Percentiles rank a stretch among this genome's conserved stretches.
Evolutionary conservation across 2,797 vertebrate species (phyloP).

Genomic region (Silurus aristotelis): DNA sequence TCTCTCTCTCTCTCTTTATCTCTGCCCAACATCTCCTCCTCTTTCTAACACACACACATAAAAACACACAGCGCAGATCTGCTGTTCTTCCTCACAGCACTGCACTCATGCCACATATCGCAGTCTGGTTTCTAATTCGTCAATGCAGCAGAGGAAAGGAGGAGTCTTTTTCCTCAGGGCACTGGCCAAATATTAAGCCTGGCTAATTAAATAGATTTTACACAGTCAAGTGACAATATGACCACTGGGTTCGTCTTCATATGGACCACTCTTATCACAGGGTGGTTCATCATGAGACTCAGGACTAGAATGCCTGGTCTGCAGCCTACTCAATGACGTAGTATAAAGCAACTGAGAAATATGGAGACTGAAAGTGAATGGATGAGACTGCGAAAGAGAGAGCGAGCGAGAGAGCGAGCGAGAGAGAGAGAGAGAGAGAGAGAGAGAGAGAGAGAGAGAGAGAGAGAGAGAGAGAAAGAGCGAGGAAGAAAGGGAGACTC

Average conservation of each 20-base stretch:
- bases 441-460: constrained; percentile 1
- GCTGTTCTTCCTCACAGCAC: constrained; percentile 64
- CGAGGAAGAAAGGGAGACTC: constrained; percentile 15
- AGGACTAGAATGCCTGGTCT: constrained; percentile 34
- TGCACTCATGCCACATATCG: constrained; percentile 62
- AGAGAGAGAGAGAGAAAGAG: constrained; percentile 1
- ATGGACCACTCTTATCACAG: constrained; percentile 29
- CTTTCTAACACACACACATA: constrained; percentile 34
- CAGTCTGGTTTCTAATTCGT: constrained; percentile 67
- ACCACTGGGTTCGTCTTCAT: constrained; percentile 41
- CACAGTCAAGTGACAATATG: constrained; percentile 45
- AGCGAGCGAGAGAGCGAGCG: constrained; percentile 25
- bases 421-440: neutral
- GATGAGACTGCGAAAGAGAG: neutral
- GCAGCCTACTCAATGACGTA: constrained; percentile 44
- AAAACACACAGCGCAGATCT: constrained; percentile 37
- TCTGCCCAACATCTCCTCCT: constrained; percentile 8
- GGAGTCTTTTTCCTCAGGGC: constrained; percentile 10
- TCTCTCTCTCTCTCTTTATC: constrained; percentile 15
- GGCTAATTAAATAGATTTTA: constrained; percentile 20
- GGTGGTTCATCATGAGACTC: constrained; percentile 46
- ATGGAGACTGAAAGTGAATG: constrained; percentile 19
- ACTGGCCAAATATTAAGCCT: constrained; percentile 19
- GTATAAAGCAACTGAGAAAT: constrained; percentile 22
- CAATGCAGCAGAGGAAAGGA: constrained; percentile 19